phyloP scores from a whole-genome alignment of 2,113 vertebrate species.

The Microcebus ravelobensis region DNA sequence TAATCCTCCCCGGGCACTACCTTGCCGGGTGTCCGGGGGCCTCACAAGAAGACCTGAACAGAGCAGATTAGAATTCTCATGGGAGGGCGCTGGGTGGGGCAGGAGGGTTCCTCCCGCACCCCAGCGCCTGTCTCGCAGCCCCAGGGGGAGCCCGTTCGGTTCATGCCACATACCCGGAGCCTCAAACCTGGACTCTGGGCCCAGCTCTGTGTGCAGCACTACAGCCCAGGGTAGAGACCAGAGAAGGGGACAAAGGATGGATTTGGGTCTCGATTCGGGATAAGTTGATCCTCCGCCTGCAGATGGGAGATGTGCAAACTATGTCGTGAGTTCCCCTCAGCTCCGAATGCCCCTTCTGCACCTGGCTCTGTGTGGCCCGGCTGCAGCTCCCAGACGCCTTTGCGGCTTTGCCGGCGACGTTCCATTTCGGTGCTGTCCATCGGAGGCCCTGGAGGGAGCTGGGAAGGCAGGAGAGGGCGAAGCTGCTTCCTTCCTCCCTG shows the following conservation, averaged over 20 bases:
- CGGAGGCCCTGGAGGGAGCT: not conserved
- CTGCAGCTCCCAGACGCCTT: not conserved
- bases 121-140: too few relatives aligned
- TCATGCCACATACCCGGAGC: not conserved
- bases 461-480: not conserved
- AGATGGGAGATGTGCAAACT: not conserved
- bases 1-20: not conserved
- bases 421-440: not conserved
- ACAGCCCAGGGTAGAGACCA: not conserved
- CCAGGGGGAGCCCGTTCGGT: not conserved
- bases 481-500: not conserved
- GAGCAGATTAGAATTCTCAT: not conserved
- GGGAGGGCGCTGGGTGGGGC: not conserved
- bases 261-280: not conserved
- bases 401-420: not conserved
- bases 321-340: not conserved
- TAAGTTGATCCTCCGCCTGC: not conserved
- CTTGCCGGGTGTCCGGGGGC: not conserved
- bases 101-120: too few relatives aligned
- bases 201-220: not conserved
- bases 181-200: not conserved
- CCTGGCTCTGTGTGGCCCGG: not conserved
- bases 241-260: not conserved
- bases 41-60: not conserved
- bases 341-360: not conserved